Percentiles rank a stretch among this genome's conserved stretches.
phyloP scores from a whole-genome alignment of 2,113 vertebrate genomes.

The Poicephalus gulielmi region DNA sequence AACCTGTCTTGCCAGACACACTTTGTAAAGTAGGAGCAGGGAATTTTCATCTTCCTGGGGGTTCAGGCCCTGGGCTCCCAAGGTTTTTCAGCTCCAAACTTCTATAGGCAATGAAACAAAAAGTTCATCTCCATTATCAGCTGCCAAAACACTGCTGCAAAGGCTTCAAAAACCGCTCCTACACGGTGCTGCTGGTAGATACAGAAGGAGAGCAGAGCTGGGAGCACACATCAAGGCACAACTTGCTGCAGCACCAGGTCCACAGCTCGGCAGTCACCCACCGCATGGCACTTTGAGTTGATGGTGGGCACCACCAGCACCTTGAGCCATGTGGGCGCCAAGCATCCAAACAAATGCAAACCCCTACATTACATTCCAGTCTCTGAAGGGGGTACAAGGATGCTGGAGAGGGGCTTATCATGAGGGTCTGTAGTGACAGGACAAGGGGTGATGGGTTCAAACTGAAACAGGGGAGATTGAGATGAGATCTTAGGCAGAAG shows the following conservation, averaged over 20 bases:
- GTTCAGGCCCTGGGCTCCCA: background rate
- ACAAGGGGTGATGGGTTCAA: background rate
- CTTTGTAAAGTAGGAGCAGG: conserved; percentile 46
- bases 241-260: background rate
- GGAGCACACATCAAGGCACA: accelerated
- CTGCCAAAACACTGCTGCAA: background rate
- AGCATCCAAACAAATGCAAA: background rate
- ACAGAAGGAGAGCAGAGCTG: background rate
- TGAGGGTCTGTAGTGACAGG: background rate
- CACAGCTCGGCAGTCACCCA: background rate
- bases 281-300: accelerated
- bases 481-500: background rate
- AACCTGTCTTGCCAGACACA: conserved; percentile 78
- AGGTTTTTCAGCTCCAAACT: conserved; percentile 15
- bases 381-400: background rate
- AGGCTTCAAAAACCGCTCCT: background rate
- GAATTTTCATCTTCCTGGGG: conserved; percentile 53
- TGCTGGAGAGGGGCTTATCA: background rate
- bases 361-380: background rate
- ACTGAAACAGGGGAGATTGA: background rate
- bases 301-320: background rate
- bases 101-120: background rate
- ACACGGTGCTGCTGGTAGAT: accelerated
- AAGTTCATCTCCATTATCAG: background rate
- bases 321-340: background rate